Base-by-base conservation (phyloP, 2,888 invertebrate species). In the Brenthis daphne region DNA sequence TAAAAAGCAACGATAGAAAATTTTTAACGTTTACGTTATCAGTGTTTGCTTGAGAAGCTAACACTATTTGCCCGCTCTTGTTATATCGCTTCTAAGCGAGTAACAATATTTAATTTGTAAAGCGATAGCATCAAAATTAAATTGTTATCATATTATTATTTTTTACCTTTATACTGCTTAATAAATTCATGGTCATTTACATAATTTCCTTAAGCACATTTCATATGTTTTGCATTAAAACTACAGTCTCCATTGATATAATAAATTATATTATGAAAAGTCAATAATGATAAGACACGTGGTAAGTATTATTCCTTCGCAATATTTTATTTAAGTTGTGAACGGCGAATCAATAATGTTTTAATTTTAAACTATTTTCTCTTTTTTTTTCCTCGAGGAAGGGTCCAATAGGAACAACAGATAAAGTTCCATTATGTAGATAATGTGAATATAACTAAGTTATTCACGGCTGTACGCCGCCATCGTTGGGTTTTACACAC, bases 401-500 rank as follows among this genome's bases (percentile, higher is more conserved):
- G 88, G 89, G 87, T 88, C 87, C 88, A 88, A 82, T 83, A 67
- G 79, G 66, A 66, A 67, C 64, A 67, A 89, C 92, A 90, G 92
- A 92, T 90, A 86, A 88, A 90, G 92, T 89, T 90, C 89, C 88
- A 84, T 85, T 83, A 84, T 92, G 92, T 92, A 92, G 91, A 92
- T 92, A 92, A 89, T 92, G 92, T 92, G 91, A 91, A 92, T 92
- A 92, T 88, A 84, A 86, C 86, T 90, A 92, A 90, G 90, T 91
- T 90, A 90, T 90, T 89, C 85, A 84, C 85, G 84, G 85, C 83
- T 84, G 88, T 86, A 83, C 82, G 81, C 84, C 81, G 84, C 83
- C 87, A 89, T 92, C 92, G 90, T 92, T 92, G 92, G 87, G 90
- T 91, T 90, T 92, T 92, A 92, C 91, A 90, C 86, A 86, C 85